Base-by-base conservation (phyloP, 2,888 invertebrate genomes). In the Yponomeuta evonymella region DNA sequence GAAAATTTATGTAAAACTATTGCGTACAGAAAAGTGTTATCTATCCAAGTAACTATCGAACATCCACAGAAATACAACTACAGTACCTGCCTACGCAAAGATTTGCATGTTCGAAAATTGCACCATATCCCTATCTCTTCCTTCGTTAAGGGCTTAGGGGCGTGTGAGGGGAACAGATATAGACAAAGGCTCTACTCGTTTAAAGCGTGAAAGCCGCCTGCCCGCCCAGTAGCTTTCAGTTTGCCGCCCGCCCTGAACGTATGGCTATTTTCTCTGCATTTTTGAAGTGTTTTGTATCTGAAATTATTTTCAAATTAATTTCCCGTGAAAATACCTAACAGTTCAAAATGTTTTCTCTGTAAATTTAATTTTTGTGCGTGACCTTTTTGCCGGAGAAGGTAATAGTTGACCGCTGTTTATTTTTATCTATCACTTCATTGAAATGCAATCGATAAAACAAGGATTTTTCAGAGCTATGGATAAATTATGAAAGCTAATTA, bases 191-290 rank as follows among this genome's bases (percentile, higher is more conserved):
- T 87, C 83, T 79, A 75, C 79, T 51, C 85, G 82, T 85, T 86
- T 79, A 81, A 82, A 81, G 81, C 79, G 73, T 75, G 75, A 79
- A 51, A 79, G 51, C 76, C 84, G 82, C 87, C 90, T 89, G 90
- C 91, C 91, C 90, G 89, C 90, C 91, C 90, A 91, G 90, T 91
- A 79, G 81, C 81, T 78, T 78, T 75, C 77, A 79, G 86, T 75
- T 75, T 78, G 81, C 83, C 82, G 87, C 83, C 82, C 85, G 87
- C 83, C 82, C 85, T 80, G 86, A 74, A 74, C 79, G 80, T 83
- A 85, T 66, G 48, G 30, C 29, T 48, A 48, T 29, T 68, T 67
- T 68, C n/a, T 30, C 68, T 36, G 12, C 12, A 36, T 30, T 68
- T 30, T 51, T 30, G 64, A 48, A 67, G 33, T 70, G 65, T 66